phyloP scores from a whole-genome alignment of 1,140 invertebrate species.

The Bombus sibiricus region DNA sequence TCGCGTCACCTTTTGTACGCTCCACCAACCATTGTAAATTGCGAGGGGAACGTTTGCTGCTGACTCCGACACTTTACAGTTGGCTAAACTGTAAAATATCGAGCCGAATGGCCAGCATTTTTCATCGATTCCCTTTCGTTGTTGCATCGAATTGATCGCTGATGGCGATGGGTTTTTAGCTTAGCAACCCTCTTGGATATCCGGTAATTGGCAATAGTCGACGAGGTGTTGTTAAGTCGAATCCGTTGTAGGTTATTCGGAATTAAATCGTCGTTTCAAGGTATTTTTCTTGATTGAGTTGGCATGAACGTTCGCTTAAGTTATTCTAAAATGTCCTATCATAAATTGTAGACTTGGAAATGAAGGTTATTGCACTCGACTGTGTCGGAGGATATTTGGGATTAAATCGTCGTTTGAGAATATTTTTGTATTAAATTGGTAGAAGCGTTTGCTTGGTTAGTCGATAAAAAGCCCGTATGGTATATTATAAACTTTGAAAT shows the following conservation, averaged over 20 bases:
- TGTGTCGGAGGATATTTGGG: no score
- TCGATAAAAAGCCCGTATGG: background rate
- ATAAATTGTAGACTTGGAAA: background rate
- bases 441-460: background rate
- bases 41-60: background rate
- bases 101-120: background rate
- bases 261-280: background rate
- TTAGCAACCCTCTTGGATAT: background rate
- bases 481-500: background rate
- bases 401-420: background rate
- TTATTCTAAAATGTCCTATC: background rate
- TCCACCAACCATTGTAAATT: background rate
- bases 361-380: no score
- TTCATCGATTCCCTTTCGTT: background rate
- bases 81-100: slow-evolving; percentile 2
- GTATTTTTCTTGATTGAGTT: background rate
- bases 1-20: background rate
- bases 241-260: background rate
- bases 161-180: background rate
- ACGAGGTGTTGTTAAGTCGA: background rate
- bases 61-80: background rate
- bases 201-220: background rate
- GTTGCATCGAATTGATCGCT: background rate
- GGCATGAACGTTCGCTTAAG: background rate
- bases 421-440: background rate